Evolutionary conservation across 1,140 invertebrate species (phyloP).

Genomic region (Ostrea denselamellosa): DNA sequence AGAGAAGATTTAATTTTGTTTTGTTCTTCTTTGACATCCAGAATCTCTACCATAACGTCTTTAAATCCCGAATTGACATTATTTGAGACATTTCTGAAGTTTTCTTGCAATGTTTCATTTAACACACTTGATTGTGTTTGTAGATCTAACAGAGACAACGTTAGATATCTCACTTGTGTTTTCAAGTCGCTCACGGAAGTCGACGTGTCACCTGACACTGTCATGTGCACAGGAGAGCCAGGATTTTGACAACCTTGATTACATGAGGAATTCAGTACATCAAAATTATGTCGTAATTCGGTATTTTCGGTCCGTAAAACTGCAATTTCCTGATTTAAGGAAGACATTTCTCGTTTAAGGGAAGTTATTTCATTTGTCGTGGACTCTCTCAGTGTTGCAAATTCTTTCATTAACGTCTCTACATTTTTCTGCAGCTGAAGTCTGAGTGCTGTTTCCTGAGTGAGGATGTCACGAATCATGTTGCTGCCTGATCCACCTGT

Average conservation of each 20-base stretch:
- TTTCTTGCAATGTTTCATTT: background rate
- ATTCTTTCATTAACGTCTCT: background rate
- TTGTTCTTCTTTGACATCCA: background rate
- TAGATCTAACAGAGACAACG: background rate
- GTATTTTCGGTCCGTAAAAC: background rate
- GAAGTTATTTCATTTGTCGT: conserved; percentile 8
- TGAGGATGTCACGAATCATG: background rate
- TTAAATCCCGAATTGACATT: background rate
- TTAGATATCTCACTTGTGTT: background rate
- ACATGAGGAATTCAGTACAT: background rate
- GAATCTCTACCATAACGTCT: background rate
- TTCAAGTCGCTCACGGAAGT: background rate
- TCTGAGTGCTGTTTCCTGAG: background rate
- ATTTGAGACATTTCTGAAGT: background rate
- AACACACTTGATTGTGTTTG: background rate
- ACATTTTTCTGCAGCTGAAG: background rate
- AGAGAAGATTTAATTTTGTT: background rate
- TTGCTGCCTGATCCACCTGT: background rate
- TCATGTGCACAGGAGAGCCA: background rate
- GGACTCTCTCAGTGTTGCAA: background rate
- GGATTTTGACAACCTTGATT: background rate
- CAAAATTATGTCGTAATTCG: background rate
- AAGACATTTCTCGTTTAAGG: background rate
- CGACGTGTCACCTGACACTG: background rate
- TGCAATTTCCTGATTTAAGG: background rate